These are phyloP conservation scores for Cephalopachus bancanus DNA, from an alignment of 2,797 vertebrate genomes.

Conservation along the genomic window DNA sequence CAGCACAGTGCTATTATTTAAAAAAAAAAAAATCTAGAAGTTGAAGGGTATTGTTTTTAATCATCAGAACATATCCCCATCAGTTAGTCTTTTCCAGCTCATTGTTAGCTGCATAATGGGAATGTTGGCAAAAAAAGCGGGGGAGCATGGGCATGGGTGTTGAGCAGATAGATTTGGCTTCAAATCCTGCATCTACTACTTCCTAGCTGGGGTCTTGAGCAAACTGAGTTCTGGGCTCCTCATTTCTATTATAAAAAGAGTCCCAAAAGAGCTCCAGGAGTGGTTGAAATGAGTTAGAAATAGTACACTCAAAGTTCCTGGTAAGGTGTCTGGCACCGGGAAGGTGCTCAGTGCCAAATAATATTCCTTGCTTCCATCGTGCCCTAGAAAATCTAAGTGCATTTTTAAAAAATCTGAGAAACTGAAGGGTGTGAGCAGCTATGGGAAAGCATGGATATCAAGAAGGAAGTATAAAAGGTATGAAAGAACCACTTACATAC, in stretches of 20 bases:
- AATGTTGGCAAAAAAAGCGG: background rate
- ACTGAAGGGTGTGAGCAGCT: background rate
- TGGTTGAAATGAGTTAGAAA: background rate
- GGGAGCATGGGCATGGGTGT: no score
- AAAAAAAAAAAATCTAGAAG: constrained; percentile 50
- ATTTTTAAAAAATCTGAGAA: background rate
- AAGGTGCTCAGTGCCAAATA: background rate
- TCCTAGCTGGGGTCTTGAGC: background rate
- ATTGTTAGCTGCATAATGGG: background rate
- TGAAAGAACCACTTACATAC: background rate
- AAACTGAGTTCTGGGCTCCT: background rate
- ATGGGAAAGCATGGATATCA: background rate
- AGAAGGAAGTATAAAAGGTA: background rate
- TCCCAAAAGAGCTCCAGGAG: background rate
- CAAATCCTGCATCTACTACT: background rate
- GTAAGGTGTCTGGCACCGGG: background rate
- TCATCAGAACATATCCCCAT: background rate
- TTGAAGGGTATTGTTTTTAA: background rate
- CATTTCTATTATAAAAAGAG: background rate
- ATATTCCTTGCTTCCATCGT: background rate
- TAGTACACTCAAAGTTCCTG: background rate
- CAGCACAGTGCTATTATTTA: background rate
- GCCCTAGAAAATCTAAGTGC: constrained; percentile 10
- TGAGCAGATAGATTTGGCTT: background rate
- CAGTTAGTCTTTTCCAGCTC: background rate